Conservation (phyloP, 2,888 invertebrate species). For the Gandaritis pyraliata region DNA sequence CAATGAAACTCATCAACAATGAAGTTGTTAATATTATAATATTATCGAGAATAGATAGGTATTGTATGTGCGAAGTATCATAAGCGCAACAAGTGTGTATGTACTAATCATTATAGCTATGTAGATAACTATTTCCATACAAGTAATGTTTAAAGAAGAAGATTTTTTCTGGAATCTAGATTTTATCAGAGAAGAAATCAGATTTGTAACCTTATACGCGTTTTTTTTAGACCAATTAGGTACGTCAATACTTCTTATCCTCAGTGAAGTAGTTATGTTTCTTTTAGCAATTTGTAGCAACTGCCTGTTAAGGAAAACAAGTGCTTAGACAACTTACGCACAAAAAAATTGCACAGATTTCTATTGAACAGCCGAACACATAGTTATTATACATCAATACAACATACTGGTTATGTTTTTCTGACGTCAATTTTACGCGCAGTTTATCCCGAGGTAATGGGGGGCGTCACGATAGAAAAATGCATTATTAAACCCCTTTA, state of each 20-base stretch:
- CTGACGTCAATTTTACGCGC: conserved; percentile 67
- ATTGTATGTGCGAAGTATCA: too few relatives aligned
- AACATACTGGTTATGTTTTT: conserved; percentile 65
- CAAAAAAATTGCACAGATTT: conserved; percentile 22
- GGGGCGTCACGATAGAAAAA: conserved; percentile 69
- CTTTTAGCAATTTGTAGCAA: conserved; percentile 44
- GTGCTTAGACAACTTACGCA: conserved; percentile 1
- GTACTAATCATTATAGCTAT: too few relatives aligned
- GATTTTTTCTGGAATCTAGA: too few relatives aligned
- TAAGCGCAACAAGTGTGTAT: too few relatives aligned
- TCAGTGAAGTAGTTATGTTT: conserved; percentile 22
- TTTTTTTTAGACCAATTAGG: background rate
- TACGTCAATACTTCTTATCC: background rate
- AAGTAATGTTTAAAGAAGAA: too few relatives aligned
- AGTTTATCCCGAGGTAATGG: conserved; percentile 70
- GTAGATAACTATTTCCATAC: too few relatives aligned
- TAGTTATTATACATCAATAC: conserved; percentile 56
- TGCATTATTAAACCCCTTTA: conserved; percentile 78
- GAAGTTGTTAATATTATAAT: too few relatives aligned
- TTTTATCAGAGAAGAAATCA: too few relatives aligned
- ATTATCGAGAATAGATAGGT: too few relatives aligned
- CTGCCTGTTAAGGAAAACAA: conserved; percentile 23
- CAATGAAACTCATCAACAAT: too few relatives aligned
- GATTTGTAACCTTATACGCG: too few relatives aligned
- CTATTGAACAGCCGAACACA: conserved; percentile 13